Evolutionary conservation across 2,113 vertebrate genomes (phyloP).

Genomic region (Sturnus vulgaris): DNA sequence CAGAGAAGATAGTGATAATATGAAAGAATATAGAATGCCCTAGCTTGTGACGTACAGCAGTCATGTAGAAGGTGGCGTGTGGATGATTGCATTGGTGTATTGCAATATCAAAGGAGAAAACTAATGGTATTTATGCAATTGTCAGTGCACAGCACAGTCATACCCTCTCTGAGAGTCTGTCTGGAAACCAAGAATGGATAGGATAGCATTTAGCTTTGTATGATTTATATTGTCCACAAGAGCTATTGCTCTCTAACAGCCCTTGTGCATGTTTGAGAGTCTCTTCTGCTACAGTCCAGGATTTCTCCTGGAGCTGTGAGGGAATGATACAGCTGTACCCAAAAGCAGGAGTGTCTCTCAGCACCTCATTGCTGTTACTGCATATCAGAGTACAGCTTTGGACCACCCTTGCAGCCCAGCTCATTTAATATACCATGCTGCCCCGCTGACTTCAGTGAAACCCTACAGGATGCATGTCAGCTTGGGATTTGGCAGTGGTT

Average conservation of each 20-base stretch:
- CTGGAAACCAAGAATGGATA: neutral
- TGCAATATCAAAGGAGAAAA: neutral
- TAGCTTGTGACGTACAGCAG: neutral
- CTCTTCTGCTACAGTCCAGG: neutral
- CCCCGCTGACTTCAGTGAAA: slow-evolving; percentile 20
- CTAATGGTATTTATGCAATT: neutral
- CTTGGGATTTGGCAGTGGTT: slow-evolving; percentile 28
- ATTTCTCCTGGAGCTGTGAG: neutral
- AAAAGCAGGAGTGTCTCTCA: neutral
- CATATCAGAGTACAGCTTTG: neutral
- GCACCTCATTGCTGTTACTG: slow-evolving; percentile 17
- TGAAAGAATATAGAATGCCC: neutral
- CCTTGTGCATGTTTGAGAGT: neutral
- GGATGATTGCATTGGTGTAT: neutral
- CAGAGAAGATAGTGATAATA: neutral
- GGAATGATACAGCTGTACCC: slow-evolving; percentile 11
- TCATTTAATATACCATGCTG: neutral
- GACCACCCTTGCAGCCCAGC: slow-evolving; percentile 30
- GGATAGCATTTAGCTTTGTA: neutral
- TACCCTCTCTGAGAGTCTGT: neutral
- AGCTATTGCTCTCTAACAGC: neutral
- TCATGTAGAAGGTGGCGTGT: neutral
- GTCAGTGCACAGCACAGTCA: neutral
- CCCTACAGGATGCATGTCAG: neutral
- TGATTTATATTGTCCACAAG: neutral